Conservation (phyloP, 2,888 invertebrate species). For the Tachina lurida region DNA sequence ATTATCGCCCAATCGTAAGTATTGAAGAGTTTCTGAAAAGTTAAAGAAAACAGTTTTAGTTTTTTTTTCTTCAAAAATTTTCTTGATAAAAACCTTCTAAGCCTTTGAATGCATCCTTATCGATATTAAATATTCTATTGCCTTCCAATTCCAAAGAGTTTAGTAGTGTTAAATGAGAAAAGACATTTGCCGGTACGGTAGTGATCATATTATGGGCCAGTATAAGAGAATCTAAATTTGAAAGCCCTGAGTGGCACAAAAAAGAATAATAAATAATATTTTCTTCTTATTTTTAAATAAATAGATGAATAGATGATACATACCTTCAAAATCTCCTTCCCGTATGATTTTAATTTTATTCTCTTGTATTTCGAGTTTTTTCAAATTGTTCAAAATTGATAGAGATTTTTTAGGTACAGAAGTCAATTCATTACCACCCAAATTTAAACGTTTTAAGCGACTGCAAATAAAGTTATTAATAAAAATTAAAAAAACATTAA, state of each 20-base stretch:
- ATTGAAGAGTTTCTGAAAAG: conserved; percentile 92
- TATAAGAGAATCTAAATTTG: conserved; percentile 91
- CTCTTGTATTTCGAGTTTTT: conserved; percentile 94
- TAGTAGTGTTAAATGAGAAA: conserved; percentile 90
- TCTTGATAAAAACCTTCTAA: conserved; percentile 88
- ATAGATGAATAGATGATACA: not conserved
- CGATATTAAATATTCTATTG: conserved; percentile 91
- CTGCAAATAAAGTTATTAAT: conserved; percentile 80
- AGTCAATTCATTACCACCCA: conserved; percentile 92
- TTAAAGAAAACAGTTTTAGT: not conserved
- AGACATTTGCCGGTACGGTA: conserved; percentile 91
- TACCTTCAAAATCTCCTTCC: conserved; percentile 94
- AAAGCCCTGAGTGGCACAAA: conserved; percentile 85
- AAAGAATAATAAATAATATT: not conserved
- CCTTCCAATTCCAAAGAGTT: conserved; percentile 95
- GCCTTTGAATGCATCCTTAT: conserved; percentile 93
- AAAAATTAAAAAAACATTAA: not conserved
- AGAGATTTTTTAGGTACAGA: conserved; percentile 91
- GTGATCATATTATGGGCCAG: conserved; percentile 93
- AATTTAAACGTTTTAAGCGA: conserved; percentile 91
- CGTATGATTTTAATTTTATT: conserved; percentile 90
- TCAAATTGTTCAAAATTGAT: conserved; percentile 90
- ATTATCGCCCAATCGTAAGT: conserved; percentile 94
- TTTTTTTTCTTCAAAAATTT: conserved; percentile 1
- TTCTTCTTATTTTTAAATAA: not conserved